A percentile compares a stretch with the other conserved stretches of the same genome.
These are phyloP conservation scores for Lysandra coridon DNA, from an alignment of 2,888 invertebrate genomes.

Conservation along the genomic window DNA sequence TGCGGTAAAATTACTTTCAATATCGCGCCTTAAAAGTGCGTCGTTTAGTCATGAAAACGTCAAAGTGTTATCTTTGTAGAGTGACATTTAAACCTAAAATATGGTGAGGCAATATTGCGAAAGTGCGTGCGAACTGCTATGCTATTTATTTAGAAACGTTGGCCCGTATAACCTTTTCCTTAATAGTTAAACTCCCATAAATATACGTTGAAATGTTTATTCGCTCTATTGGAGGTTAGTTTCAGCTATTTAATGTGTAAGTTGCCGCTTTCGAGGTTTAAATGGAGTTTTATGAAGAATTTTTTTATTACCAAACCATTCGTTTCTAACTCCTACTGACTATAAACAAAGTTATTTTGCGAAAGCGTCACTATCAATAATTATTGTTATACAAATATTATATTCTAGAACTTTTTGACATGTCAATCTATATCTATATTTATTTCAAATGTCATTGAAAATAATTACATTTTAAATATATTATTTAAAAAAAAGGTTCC, in stretches of 20 bases:
- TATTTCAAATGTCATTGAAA: too few relatives aligned
- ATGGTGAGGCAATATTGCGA: slow-evolving; percentile 22
- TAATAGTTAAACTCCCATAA: slow-evolving; percentile 19
- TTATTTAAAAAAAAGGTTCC: too few relatives aligned
- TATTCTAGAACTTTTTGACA: too few relatives aligned
- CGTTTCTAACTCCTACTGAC: background rate
- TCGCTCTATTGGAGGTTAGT: slow-evolving; percentile 17
- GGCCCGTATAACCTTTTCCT: slow-evolving; percentile 20
- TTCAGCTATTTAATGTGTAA: slow-evolving; percentile 7
- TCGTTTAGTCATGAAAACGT: slow-evolving; percentile 11
- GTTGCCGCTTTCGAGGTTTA: background rate
- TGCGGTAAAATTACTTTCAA: too few relatives aligned
- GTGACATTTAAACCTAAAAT: slow-evolving; percentile 24
- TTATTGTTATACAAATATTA: too few relatives aligned
- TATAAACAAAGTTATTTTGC: slow-evolving; percentile 11
- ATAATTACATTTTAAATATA: too few relatives aligned
- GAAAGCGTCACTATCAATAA: background rate
- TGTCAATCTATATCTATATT: too few relatives aligned
- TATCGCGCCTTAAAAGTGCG: background rate
- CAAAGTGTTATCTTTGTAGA: slow-evolving; percentile 9
- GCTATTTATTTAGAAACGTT: slow-evolving; percentile 21
- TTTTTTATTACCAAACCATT: background rate
- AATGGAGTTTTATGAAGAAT: background rate
- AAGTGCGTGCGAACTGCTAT: slow-evolving; percentile 26
- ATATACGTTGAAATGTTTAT: slow-evolving; percentile 25